Conservation (phyloP, 2,888 invertebrate species). For the Digitonthophagus gazella region DNA sequence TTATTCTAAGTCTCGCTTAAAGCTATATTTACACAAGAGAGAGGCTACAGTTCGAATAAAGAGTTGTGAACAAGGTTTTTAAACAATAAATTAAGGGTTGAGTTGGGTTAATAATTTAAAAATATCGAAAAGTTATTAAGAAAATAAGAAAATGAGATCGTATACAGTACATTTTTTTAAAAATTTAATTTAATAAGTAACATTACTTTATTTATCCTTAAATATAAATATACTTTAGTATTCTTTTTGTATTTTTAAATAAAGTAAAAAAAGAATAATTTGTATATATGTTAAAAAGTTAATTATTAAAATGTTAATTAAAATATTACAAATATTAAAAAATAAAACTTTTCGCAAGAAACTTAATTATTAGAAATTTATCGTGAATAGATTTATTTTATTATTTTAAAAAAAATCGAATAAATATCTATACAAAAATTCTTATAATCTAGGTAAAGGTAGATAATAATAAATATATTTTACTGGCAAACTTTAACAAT, state of each 20-base stretch:
- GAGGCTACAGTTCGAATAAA: too few relatives aligned
- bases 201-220: too few relatives aligned
- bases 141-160: not conserved
- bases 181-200: not conserved
- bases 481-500: conserved; percentile 14
- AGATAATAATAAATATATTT: conserved; percentile 8
- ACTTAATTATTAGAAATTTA: not conserved
- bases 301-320: too few relatives aligned
- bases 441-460: not conserved
- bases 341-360: not conserved
- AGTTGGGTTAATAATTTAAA: too few relatives aligned
- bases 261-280: not conserved
- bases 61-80: too few relatives aligned
- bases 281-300: not conserved
- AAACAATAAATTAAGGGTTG: too few relatives aligned
- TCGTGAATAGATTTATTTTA: not conserved
- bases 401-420: not conserved
- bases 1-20: conserved; percentile 21
- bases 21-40: conserved; percentile 1
- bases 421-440: conserved; percentile 10
- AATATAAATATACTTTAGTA: not conserved
- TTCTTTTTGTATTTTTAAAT: not conserved
- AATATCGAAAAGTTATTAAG: too few relatives aligned
- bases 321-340: too few relatives aligned
- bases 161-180: not conserved